Conservation (phyloP, 2,797 vertebrate genomes). For the Emydoidea blandingii region DNA sequence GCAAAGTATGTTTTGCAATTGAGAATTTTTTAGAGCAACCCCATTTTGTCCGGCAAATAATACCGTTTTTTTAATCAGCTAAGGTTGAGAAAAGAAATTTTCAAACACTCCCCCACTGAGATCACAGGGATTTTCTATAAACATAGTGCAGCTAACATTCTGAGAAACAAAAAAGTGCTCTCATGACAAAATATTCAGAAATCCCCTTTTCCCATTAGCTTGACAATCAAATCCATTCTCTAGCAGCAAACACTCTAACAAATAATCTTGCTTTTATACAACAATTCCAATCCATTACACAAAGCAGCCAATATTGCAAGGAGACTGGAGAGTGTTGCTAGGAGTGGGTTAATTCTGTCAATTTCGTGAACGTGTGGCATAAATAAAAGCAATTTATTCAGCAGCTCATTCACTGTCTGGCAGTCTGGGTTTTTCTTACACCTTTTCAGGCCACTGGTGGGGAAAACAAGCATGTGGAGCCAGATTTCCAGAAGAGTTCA, state of each 20-base stretch:
- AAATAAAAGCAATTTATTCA: not conserved
- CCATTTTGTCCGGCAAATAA: not conserved
- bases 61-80: not conserved
- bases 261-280: not conserved
- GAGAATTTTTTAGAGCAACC: not conserved
- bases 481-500: not conserved
- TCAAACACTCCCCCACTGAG: not conserved
- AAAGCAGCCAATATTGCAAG: not conserved
- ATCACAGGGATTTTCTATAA: not conserved
- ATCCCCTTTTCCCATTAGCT: not conserved
- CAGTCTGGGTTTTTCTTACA: not conserved
- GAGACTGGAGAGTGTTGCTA: not conserved
- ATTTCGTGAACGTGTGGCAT: not conserved
- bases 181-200: not conserved
- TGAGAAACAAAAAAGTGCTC: not conserved
- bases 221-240: not conserved
- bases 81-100: not conserved
- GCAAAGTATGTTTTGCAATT: not conserved
- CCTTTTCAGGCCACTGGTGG: not conserved
- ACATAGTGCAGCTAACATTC: not conserved
- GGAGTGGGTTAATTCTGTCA: not conserved
- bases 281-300: not conserved
- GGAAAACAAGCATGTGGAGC: fast-evolving
- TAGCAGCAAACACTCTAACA: not conserved
- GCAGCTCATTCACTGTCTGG: not conserved